Conservation (phyloP, 1,140 invertebrate species). For the Megalonaias nervosa region DNA sequence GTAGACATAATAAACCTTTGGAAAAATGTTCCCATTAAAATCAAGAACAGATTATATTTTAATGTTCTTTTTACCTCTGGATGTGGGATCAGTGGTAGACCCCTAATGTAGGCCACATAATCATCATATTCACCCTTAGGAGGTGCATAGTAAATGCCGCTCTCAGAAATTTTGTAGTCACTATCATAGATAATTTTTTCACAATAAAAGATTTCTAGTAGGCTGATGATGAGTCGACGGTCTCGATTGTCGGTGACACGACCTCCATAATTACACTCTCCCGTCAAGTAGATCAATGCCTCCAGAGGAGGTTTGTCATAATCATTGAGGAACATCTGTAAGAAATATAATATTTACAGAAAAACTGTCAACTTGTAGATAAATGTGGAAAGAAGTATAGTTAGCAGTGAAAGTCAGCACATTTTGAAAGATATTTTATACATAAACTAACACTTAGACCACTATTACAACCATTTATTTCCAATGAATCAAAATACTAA, state of each 20-base stretch:
- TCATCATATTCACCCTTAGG: slow-evolving; percentile 79
- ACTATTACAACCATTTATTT: too few species aligned
- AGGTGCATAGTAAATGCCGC: slow-evolving; percentile 82
- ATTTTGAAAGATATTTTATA: too few species aligned
- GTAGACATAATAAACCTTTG: too few species aligned
- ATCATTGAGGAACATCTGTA: slow-evolving; percentile 71
- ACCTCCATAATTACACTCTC: slow-evolving; percentile 72
- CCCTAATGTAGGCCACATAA: slow-evolving; percentile 83
- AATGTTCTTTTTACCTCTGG: slow-evolving; percentile 62
- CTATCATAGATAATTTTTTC: slow-evolving; percentile 74
- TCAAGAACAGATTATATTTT: too few species aligned
- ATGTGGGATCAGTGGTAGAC: slow-evolving; percentile 73
- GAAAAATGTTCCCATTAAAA: too few species aligned
- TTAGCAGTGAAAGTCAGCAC: too few species aligned
- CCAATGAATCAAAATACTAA: too few species aligned
- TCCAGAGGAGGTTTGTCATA: slow-evolving; percentile 68
- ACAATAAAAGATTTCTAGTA: slow-evolving; percentile 66
- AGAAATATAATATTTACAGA: slow-evolving; percentile 8
- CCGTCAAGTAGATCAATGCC: slow-evolving; percentile 69
- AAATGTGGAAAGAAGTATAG: too few species aligned
- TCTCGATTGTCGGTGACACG: slow-evolving; percentile 71
- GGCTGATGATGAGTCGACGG: slow-evolving; percentile 66
- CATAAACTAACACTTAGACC: too few species aligned
- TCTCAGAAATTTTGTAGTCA: slow-evolving; percentile 75
- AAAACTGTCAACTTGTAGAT: neutral